Conservation (phyloP, 2,113 vertebrate genomes). For the Electrona antarctica region DNA sequence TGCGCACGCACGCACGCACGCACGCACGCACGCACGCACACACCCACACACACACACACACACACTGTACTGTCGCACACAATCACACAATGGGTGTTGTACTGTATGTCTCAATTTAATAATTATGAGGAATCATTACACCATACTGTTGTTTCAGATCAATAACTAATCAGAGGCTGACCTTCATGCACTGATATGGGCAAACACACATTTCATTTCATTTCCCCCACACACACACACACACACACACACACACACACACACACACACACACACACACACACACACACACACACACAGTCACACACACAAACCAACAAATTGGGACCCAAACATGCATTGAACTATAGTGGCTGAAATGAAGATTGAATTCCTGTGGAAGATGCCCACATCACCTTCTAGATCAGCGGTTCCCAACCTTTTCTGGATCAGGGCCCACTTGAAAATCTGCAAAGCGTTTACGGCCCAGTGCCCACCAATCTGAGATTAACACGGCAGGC, state of each 20-base stretch:
- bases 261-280: background rate
- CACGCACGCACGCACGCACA: background rate
- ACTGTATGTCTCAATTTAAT: constrained; percentile 26
- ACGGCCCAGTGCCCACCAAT: too few relatives aligned
- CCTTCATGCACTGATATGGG: constrained; percentile 28
- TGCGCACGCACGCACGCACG: background rate
- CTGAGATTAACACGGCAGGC: too few relatives aligned
- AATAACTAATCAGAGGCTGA: constrained; percentile 63
- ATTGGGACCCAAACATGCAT: constrained; percentile 4
- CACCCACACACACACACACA: background rate
- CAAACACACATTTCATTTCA: background rate
- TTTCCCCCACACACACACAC: too few relatives aligned
- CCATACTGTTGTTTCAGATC: constrained; percentile 39
- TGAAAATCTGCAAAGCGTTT: too few relatives aligned
- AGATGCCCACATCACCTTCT: too few relatives aligned
- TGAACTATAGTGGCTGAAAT: too few relatives aligned
- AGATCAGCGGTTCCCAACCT: too few relatives aligned
- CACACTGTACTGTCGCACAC: background rate
- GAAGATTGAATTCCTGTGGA: too few relatives aligned
- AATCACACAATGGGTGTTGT: background rate
- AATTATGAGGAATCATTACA: constrained; percentile 47
- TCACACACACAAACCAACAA: background rate
- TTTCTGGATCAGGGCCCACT: too few relatives aligned
- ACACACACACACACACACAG: background rate
- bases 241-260: background rate